phyloP scores from a whole-genome alignment of 2,888 invertebrate species.

The Dendrolimus houi region DNA sequence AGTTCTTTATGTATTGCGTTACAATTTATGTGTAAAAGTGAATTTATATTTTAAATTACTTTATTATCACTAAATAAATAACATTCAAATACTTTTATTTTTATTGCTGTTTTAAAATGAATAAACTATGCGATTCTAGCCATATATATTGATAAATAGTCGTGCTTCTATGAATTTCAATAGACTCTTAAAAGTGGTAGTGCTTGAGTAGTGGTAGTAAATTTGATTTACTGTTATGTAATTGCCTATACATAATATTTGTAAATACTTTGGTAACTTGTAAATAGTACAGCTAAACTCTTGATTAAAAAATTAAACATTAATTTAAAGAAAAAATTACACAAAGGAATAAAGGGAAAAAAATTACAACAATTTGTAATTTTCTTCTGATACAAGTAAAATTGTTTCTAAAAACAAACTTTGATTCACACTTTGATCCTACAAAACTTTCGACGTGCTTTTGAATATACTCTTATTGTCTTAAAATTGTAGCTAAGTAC shows the following conservation, averaged over 20 bases:
- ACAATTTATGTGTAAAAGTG: no score
- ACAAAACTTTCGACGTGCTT: no score
- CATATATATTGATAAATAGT: no score
- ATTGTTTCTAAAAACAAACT: no score
- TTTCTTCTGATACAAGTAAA: not conserved
- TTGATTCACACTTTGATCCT: no score
- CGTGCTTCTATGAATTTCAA: no score
- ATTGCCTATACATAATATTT: slow-evolving; percentile 23
- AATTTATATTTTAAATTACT: slow-evolving; percentile 3
- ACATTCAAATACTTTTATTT: no score
- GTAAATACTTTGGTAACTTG: slow-evolving; percentile 68
- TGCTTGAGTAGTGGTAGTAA: not conserved
- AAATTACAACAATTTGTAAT: slow-evolving; percentile 1
- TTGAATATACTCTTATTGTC: not conserved
- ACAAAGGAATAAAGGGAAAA: slow-evolving; percentile 27
- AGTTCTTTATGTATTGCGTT: no score
- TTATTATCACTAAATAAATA: slow-evolving; percentile 9
- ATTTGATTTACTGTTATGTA: slow-evolving; percentile 11
- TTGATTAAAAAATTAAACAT: slow-evolving; percentile 25
- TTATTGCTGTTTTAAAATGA: no score
- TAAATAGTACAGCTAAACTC: slow-evolving; percentile 44
- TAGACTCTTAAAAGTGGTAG: no score
- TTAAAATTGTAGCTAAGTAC: slow-evolving; percentile 25
- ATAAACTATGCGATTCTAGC: no score
- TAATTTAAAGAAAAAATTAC: slow-evolving; percentile 16